Conservation (phyloP, 2,797 vertebrate genomes). For the Uromys caudimaculatus region DNA sequence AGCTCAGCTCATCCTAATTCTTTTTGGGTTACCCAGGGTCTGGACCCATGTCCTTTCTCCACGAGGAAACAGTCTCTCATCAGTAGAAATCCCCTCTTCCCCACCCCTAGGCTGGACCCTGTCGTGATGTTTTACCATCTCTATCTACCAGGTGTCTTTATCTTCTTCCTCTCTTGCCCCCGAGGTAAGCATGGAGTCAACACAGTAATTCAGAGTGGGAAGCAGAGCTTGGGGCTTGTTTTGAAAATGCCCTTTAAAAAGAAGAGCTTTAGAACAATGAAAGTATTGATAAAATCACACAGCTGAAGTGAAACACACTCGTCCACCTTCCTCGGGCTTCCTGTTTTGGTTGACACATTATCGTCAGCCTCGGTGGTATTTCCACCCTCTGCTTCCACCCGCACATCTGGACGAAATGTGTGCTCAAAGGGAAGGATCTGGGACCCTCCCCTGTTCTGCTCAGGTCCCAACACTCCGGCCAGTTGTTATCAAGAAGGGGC, state of each 20-base stretch:
- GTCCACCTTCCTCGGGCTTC: conserved; percentile 18
- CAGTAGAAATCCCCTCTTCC: not conserved
- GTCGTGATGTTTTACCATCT: not conserved
- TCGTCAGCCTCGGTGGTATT: conserved; percentile 20
- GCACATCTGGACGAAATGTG: not conserved
- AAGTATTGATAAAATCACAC: conserved; percentile 60
- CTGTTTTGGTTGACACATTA: conserved; percentile 65
- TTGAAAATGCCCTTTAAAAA: conserved; percentile 58
- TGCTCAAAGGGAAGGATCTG: not conserved
- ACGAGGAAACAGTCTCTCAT: not conserved
- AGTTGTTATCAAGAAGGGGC: not conserved
- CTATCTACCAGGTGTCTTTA: not conserved
- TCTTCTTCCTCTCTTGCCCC: not conserved
- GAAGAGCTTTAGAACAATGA: conserved; percentile 54
- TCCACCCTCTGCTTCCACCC: not conserved
- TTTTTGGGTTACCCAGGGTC: not conserved
- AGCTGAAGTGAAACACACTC: conserved; percentile 19
- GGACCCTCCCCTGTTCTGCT: not conserved
- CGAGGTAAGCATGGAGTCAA: not conserved
- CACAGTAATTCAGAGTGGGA: not conserved
- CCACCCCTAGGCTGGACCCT: not conserved
- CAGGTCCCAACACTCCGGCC: not conserved
- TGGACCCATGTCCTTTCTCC: not conserved
- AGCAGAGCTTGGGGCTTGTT: conserved; percentile 24
- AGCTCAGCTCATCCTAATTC: not conserved